Evolutionary conservation across 2,797 vertebrate genomes (phyloP).

Genomic region (Onychomys arenicola): DNA sequence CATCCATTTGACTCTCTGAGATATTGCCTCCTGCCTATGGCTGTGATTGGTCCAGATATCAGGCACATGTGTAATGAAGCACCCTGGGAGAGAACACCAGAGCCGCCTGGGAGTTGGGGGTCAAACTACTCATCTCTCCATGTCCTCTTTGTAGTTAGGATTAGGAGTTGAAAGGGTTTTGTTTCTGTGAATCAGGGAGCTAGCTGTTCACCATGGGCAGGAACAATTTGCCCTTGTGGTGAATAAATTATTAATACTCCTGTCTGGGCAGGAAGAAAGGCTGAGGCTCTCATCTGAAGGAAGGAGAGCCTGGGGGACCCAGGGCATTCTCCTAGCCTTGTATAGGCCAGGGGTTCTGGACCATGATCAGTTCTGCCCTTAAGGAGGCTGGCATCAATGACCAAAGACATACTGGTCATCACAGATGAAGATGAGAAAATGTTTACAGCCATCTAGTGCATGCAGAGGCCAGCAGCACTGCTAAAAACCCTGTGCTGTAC

Average conservation of each 20-base stretch:
- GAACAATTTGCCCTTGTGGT: neutral
- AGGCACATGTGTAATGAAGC: neutral
- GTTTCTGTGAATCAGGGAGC: neutral
- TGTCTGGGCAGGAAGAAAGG: neutral
- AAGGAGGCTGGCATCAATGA: neutral
- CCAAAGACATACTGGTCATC: neutral
- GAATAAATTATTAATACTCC: neutral
- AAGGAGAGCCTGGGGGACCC: neutral
- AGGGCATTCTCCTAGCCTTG: neutral
- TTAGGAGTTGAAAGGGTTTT: neutral
- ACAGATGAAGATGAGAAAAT: fast-evolving
- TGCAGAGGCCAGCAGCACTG: neutral
- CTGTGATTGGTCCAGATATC: neutral
- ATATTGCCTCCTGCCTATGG: neutral
- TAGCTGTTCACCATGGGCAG: neutral
- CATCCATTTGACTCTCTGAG: neutral
- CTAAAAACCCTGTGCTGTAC: neutral
- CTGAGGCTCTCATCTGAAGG: neutral
- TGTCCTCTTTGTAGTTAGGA: neutral
- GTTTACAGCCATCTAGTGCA: neutral
- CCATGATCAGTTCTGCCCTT: neutral
- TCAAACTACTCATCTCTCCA: neutral
- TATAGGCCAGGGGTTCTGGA: neutral
- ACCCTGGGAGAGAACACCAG: neutral
- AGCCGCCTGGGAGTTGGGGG: fast-evolving